Conservation (phyloP, 2,888 invertebrate species). For the Hyposoter dolosus region DNA sequence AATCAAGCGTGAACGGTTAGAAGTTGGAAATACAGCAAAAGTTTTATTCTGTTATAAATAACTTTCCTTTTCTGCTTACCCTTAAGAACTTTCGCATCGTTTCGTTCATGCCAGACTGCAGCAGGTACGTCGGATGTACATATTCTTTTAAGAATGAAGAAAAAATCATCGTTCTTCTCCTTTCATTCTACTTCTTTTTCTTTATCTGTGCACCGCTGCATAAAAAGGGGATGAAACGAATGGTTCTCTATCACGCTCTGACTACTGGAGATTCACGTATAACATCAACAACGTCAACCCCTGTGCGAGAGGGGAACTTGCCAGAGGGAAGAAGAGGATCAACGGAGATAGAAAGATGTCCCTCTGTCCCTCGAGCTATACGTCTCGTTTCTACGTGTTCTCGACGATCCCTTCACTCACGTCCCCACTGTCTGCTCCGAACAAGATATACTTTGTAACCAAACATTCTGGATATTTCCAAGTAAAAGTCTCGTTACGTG, state of each 20-base stretch:
- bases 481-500: conserved; percentile 5
- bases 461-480: conserved; percentile 20
- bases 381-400: conserved; percentile 36
- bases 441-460: conserved; percentile 21
- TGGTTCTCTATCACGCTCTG: conserved; percentile 58
- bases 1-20: not conserved
- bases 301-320: conserved; percentile 47
- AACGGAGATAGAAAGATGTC: conserved; percentile 52
- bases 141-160: conserved; percentile 15
- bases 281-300: conserved; percentile 51
- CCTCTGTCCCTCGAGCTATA: conserved; percentile 37
- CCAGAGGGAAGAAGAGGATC: conserved; percentile 54
- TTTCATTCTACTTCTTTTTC: conserved; percentile 22
- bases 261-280: conserved; percentile 51
- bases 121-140: not conserved
- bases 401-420: conserved; percentile 42
- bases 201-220: conserved; percentile 47
- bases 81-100: not conserved
- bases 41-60: not conserved
- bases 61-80: not conserved
- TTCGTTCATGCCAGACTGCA: conserved; percentile 27
- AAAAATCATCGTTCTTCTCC: conserved; percentile 1
- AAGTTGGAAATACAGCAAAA: not conserved
- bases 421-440: conserved; percentile 32
- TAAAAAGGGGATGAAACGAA: conserved; percentile 48